Conservation (phyloP, 2,888 invertebrate species). For the Hermodice carunculata region DNA sequence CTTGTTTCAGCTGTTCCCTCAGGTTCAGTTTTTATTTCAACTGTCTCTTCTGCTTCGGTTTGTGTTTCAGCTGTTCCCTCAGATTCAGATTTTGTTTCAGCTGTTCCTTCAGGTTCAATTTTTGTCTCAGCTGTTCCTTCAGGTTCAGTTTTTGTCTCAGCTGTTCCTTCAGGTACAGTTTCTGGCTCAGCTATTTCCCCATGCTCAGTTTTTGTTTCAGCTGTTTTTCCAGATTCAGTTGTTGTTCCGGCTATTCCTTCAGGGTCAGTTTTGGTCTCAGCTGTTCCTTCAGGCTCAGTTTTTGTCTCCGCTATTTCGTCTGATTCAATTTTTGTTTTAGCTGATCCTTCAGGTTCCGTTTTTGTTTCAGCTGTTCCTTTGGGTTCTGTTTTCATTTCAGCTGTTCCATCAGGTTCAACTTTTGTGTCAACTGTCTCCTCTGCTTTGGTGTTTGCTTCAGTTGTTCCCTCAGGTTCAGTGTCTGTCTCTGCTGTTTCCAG, state of each 20-base stretch:
- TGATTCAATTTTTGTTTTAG: background rate
- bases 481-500: background rate
- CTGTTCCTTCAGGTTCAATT: background rate
- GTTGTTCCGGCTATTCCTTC: background rate
- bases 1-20: background rate
- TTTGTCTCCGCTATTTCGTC: background rate
- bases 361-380: background rate
- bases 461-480: background rate
- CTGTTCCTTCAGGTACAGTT: background rate
- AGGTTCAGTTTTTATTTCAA: background rate
- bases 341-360: background rate
- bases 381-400: background rate
- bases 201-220: background rate
- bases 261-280: background rate
- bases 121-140: background rate
- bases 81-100: background rate
- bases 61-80: background rate
- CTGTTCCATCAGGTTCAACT: background rate
- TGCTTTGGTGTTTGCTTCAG: background rate
- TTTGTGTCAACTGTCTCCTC: background rate
- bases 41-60: background rate
- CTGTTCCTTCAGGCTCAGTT: background rate
- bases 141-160: background rate
- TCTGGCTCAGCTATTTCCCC: background rate
- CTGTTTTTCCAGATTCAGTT: background rate